Percentiles rank a stretch among this genome's conserved stretches.
Evolutionary conservation across 1,140 invertebrate species (phyloP).

Genomic region (Halictus rubicundus): DNA sequence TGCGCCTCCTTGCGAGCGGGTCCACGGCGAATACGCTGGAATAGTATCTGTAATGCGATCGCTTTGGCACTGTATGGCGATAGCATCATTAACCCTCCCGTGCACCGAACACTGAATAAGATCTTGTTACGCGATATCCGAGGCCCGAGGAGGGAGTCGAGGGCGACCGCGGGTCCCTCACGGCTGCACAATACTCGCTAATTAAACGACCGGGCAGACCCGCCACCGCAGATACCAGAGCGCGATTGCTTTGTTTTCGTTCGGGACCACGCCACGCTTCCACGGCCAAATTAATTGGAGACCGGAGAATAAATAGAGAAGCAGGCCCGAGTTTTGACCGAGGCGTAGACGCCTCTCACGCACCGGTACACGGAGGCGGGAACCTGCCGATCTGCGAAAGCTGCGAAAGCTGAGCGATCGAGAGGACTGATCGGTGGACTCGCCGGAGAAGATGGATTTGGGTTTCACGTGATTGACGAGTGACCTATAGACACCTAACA

Average conservation of each 20-base stretch:
- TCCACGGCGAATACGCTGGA: conserved; percentile 65
- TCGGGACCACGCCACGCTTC: conserved; percentile 71
- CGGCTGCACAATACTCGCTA: conserved; percentile 78
- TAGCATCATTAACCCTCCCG: conserved; percentile 79
- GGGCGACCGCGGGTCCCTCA: conserved; percentile 38
- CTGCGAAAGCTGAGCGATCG: no score
- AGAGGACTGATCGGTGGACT: no score
- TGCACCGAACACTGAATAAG: conserved; percentile 77
- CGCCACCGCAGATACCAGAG: conserved; percentile 76
- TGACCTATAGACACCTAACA: no score
- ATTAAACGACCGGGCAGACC: conserved; percentile 77
- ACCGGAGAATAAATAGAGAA: conserved; percentile 71
- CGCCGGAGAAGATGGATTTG: no score
- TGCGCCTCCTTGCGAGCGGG: conserved; percentile 56
- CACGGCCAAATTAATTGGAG: conserved; percentile 78
- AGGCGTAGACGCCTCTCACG: no score
- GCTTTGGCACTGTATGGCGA: conserved; percentile 80
- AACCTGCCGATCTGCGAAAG: no score
- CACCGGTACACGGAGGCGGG: no score
- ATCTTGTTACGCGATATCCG: conserved; percentile 79
- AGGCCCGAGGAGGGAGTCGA: conserved; percentile 32
- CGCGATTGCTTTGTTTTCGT: conserved; percentile 80
- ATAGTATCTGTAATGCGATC: conserved; percentile 78
- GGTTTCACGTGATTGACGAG: no score
- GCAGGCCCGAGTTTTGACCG: no score